Evolutionary conservation across 1,140 invertebrate genomes (phyloP).

Genomic region (Listronotus oregonensis): DNA sequence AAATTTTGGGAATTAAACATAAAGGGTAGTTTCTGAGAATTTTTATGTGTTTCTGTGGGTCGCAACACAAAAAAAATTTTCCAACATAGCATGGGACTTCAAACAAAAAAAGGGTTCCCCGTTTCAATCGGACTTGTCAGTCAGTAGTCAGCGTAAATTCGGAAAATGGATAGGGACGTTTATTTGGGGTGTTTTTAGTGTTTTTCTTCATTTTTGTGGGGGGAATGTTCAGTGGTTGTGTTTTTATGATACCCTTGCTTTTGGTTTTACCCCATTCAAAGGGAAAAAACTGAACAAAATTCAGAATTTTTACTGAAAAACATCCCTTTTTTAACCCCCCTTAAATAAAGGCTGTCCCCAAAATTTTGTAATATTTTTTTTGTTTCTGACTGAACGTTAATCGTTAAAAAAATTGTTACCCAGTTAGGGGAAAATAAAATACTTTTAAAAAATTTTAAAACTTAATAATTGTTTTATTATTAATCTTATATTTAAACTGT

Average conservation of each 20-base stretch:
- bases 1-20: no score
- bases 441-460: no score
- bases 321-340: not conserved
- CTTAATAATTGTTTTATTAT: no score
- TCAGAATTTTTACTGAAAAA: not conserved
- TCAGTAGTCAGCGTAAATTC: conserved; percentile 40
- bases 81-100: conserved; percentile 32
- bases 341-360: not conserved
- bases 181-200: conserved; percentile 36
- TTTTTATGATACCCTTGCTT: conserved; percentile 35
- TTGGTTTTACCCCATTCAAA: conserved; percentile 31
- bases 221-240: conserved; percentile 40
- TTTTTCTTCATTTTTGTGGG: conserved; percentile 32
- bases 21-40: no score
- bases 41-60: no score
- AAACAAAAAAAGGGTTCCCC: conserved; percentile 27
- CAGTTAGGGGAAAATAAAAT: no score
- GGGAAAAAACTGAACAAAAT: conserved; percentile 29
- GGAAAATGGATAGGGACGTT: conserved; percentile 35
- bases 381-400: no score
- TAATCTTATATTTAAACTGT: no score
- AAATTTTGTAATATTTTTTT: no score
- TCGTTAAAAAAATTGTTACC: no score
- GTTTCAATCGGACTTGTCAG: conserved; percentile 22
- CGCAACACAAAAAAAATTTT: conserved; percentile 10